Conservation (phyloP, 2,888 invertebrate genomes). For the Malacosoma neustria region DNA sequence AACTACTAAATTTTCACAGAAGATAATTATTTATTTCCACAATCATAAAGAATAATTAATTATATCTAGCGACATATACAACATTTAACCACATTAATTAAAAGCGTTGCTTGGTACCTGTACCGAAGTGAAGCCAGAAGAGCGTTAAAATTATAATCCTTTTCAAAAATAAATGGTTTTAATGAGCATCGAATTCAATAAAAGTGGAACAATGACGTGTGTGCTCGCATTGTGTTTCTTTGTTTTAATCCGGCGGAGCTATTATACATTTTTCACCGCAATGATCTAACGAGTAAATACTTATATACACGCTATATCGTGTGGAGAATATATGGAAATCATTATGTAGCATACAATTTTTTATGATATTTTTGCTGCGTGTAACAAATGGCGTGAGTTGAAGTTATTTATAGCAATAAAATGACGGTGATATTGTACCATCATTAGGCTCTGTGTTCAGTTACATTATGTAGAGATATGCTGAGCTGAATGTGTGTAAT, state of each 20-base stretch:
- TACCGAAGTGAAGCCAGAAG: background rate
- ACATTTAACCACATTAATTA: background rate
- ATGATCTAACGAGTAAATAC: constrained; percentile 54
- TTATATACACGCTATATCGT: constrained; percentile 23
- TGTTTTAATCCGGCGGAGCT: constrained; percentile 41
- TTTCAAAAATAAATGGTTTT: constrained; percentile 31
- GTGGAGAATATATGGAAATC: constrained; percentile 21
- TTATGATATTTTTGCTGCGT: too few relatives aligned
- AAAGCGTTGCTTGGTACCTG: background rate
- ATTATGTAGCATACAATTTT: too few relatives aligned
- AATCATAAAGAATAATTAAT: too few relatives aligned
- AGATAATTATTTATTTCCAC: too few relatives aligned
- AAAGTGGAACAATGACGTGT: constrained; percentile 59
- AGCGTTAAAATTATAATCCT: constrained; percentile 15
- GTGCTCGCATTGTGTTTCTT: constrained; percentile 52
- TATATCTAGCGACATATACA: too few relatives aligned
- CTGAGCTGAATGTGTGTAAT: too few relatives aligned
- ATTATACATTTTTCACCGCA: constrained; percentile 54
- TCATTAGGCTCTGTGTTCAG: too few relatives aligned
- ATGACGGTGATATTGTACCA: too few relatives aligned
- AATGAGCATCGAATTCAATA: constrained; percentile 66
- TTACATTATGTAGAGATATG: too few relatives aligned
- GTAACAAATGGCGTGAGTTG: too few relatives aligned
- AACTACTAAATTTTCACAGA: too few relatives aligned
- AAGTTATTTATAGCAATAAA: too few relatives aligned